phyloP scores from a whole-genome alignment of 1,140 invertebrate genomes.

The Contarinia nasturtii region DNA sequence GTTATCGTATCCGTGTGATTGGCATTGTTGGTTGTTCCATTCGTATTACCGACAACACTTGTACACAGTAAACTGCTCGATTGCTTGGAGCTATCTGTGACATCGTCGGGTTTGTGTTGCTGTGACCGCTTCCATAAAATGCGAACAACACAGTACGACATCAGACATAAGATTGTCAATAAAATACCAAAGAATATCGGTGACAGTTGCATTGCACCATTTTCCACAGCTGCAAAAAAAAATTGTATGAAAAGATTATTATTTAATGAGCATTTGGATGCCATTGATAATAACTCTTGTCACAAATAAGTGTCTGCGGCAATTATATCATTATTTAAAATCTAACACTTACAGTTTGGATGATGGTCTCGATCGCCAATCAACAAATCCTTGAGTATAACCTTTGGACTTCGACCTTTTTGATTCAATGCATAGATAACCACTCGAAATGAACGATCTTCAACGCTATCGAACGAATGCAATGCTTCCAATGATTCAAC shows the following conservation, averaged over 20 bases:
- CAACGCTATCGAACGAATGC: constrained; percentile 19
- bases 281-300: too few relatives aligned
- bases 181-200: constrained; percentile 22
- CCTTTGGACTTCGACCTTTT: constrained; percentile 19
- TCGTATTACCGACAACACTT: too few relatives aligned
- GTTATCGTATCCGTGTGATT: too few relatives aligned
- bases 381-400: constrained; percentile 19
- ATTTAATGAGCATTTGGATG: too few relatives aligned
- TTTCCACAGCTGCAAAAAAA: constrained; percentile 16
- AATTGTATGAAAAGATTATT: constrained; percentile 1
- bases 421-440: constrained; percentile 23
- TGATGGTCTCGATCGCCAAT: constrained; percentile 16
- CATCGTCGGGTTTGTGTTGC: constrained; percentile 11
- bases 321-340: neutral
- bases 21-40: too few relatives aligned
- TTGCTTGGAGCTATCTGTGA: constrained; percentile 5
- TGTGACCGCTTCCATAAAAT: constrained; percentile 16
- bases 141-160: constrained; percentile 20
- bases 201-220: constrained; percentile 18
- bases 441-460: constrained; percentile 20
- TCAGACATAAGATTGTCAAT: constrained; percentile 18
- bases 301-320: too few relatives aligned
- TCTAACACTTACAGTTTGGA: neutral
- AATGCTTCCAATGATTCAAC: constrained; percentile 21
- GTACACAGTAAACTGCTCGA: neutral